Percentiles rank a stretch among this genome's conserved stretches.
phyloP scores from a whole-genome alignment of 2,888 invertebrate species.

The Hyppa rectilinea region DNA sequence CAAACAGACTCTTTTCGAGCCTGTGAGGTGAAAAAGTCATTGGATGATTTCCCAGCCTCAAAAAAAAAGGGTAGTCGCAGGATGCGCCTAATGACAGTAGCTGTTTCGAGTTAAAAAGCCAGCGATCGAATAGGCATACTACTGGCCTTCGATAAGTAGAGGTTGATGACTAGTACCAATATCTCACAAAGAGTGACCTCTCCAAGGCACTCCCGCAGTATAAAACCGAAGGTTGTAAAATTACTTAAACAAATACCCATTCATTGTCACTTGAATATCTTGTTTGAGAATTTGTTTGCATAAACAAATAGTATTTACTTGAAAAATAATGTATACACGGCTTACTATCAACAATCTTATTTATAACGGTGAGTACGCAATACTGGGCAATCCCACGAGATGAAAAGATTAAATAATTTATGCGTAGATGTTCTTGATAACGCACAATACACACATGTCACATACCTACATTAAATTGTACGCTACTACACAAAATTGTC shows the following conservation, averaged over 20 bases:
- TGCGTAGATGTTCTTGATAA: conserved; percentile 9
- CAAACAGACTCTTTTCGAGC: too few relatives aligned
- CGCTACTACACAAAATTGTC: conserved; percentile 18
- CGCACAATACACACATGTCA: neutral
- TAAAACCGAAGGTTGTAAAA: conserved; percentile 1
- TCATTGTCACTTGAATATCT: conserved; percentile 9
- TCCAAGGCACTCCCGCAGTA: neutral
- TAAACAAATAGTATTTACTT: conserved; percentile 10
- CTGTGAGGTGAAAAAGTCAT: too few relatives aligned
- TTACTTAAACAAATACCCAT: conserved; percentile 6
- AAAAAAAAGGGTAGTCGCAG: neutral
- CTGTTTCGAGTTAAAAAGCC: neutral
- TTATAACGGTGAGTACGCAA: neutral
- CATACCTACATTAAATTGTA: neutral
- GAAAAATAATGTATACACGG: conserved; percentile 14
- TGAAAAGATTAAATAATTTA: conserved; percentile 19
- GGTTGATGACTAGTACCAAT: neutral
- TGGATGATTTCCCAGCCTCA: too few relatives aligned
- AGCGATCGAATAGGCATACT: neutral
- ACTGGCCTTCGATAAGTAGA: neutral
- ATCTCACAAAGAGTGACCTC: neutral
- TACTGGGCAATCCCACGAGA: neutral
- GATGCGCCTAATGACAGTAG: neutral
- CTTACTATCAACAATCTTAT: neutral
- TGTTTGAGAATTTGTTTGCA: conserved; percentile 18